Evolutionary conservation across 2,113 vertebrate species (phyloP).

Genomic region (Dunckerocampus dactyliophorus): DNA sequence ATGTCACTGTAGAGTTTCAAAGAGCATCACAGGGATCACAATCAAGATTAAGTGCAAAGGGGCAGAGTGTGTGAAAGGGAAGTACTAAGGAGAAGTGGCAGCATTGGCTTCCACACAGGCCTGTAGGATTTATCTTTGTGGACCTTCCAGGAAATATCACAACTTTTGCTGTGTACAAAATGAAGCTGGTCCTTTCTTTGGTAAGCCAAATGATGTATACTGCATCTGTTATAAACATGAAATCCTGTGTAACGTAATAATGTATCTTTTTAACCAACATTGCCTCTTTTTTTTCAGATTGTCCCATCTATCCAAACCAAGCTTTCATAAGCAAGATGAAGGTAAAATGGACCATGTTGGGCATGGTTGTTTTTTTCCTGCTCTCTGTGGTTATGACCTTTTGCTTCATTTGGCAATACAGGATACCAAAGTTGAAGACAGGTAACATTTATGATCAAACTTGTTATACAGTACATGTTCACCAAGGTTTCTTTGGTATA

Average conservation of each 20-base stretch:
- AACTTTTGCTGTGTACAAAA: neutral
- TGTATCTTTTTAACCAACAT: neutral
- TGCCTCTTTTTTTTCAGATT: slow-evolving; percentile 3
- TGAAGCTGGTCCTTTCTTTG: neutral
- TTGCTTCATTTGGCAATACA: slow-evolving; percentile 78
- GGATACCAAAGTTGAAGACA: slow-evolving; percentile 57
- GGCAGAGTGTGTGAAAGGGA: slow-evolving; percentile 18
- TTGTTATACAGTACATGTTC: slow-evolving; percentile 1
- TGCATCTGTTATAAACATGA: neutral
- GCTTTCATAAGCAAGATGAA: slow-evolving; percentile 52
- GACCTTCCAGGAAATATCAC: neutral
- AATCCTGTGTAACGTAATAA: neutral
- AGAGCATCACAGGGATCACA: slow-evolving; percentile 42
- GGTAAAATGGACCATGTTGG: slow-evolving; percentile 73
- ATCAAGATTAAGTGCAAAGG: slow-evolving; percentile 57
- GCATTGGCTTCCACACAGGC: slow-evolving; percentile 8
- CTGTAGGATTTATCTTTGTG: slow-evolving; percentile 2
- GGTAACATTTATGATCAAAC: slow-evolving; percentile 34
- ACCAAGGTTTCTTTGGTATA: slow-evolving; percentile 37
- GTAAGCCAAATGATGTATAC: slow-evolving; percentile 9
- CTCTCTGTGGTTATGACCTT: slow-evolving; percentile 79
- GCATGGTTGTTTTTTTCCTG: slow-evolving; percentile 77
- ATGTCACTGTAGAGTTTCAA: slow-evolving; percentile 47
- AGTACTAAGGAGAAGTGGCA: slow-evolving; percentile 25
- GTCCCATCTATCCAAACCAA: neutral